phyloP scores from a whole-genome alignment of 2,113 vertebrate genomes.

The Bufo bufo region DNA sequence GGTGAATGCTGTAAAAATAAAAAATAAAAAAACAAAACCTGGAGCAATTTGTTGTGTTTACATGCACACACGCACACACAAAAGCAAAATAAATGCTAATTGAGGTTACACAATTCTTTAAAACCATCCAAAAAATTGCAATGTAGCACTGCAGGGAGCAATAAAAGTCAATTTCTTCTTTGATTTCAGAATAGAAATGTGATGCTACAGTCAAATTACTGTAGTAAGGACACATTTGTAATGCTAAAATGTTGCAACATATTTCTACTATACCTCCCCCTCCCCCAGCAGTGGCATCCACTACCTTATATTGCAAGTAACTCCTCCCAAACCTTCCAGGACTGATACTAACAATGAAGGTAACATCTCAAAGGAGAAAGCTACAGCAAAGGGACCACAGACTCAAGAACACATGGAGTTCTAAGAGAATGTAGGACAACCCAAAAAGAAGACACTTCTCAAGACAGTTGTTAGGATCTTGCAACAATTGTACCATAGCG shows the following conservation, averaged over 20 bases:
- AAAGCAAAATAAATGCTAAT: not conserved
- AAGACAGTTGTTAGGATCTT: not conserved
- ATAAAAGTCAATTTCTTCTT: not conserved
- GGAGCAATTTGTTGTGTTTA: too few species aligned
- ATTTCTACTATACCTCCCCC: not conserved
- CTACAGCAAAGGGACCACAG: not conserved
- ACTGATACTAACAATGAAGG: not conserved
- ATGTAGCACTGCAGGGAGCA: not conserved
- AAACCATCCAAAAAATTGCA: not conserved
- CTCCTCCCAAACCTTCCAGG: not conserved
- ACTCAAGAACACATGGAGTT: not conserved
- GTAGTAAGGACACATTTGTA: not conserved
- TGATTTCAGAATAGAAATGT: not conserved
- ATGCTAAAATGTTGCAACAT: not conserved
- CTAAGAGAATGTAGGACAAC: not conserved
- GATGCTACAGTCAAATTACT: not conserved
- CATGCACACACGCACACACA: too few species aligned
- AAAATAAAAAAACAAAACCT: too few species aligned
- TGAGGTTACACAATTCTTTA: not conserved
- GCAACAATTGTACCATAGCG: too few species aligned
- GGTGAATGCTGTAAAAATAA: too few species aligned
- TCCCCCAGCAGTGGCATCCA: not conserved
- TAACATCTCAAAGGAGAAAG: not conserved
- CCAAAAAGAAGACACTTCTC: not conserved
- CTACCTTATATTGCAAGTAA: not conserved